These are phyloP conservation scores for Pyrgus malvae DNA, from an alignment of 2,888 invertebrate species.

Conservation along the genomic window DNA sequence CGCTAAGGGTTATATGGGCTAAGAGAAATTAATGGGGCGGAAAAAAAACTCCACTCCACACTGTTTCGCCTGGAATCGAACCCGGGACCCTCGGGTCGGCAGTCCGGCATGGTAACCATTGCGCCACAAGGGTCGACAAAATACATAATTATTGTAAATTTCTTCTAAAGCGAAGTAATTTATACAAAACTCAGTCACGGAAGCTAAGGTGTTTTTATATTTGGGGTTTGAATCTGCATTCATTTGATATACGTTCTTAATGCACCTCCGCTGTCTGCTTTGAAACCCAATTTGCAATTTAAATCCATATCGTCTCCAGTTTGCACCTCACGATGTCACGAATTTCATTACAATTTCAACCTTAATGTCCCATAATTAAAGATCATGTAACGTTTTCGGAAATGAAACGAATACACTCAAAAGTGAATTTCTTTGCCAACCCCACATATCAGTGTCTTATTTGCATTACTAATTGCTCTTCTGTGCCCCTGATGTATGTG, in stretches of 20 bases:
- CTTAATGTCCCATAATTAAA: constrained; percentile 6
- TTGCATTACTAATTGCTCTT: constrained; percentile 63
- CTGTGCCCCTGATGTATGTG: constrained; percentile 37
- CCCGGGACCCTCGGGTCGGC: no score
- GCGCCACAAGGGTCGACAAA: no score
- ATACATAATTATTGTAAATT: no score
- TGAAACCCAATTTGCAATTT: constrained; percentile 52
- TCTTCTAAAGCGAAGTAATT: background rate
- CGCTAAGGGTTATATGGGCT: no score
- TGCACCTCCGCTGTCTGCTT: constrained; percentile 38
- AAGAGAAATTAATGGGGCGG: no score
- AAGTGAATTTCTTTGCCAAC: constrained; percentile 42
- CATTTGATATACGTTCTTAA: constrained; percentile 41
- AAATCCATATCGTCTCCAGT: constrained; percentile 49
- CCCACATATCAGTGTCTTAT: constrained; percentile 48
- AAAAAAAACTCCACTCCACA: no score
- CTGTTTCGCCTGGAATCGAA: no score
- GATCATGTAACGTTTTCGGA: constrained; percentile 3
- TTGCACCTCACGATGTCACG: constrained; percentile 22
- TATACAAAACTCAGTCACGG: constrained; percentile 3
- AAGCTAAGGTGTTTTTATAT: constrained; percentile 21
- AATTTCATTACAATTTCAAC: constrained; percentile 17
- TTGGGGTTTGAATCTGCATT: constrained; percentile 35
- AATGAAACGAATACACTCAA: constrained; percentile 36
- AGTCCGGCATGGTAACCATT: no score